Evolutionary conservation across 2,797 vertebrate species (phyloP), one percentile per base, ranked within the genome.

Genomic region (Gymnopithys bicolor): DNA sequence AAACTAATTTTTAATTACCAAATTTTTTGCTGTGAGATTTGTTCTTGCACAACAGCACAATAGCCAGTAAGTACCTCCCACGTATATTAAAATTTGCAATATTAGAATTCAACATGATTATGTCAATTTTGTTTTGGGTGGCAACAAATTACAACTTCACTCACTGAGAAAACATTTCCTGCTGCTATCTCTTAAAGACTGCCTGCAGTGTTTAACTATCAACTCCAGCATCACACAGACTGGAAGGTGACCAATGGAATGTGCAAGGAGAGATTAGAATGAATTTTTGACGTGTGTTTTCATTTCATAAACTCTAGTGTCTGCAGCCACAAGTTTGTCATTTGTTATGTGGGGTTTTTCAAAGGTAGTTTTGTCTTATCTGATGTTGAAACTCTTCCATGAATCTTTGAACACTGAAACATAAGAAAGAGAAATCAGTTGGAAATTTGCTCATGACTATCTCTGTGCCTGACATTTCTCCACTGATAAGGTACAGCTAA

Each of bases 291-390:
- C 1, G 1, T 91, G 51, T 80, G 52, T 94, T 97, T 97, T 97
- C 87, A 90, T 96, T 96, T 96, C 93, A 88, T 92, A 96, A 95
- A 95, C 56, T 77, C 32, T n/a, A 73, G 66, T 94, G 84, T 96
- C 43, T 28, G 87, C 89, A 94, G 96, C 92, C 78, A 13, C 75
- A 69, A 94, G 77, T 88, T 95, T 97, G 95, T 97, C 87, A 95
- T 97, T 97, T 97, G 75, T 94, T 95, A 78, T 35, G 64, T 88
- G 43, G 0, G 70, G 84, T 94, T 93, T 89, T 88, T 43, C 75
- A 94, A 96, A 77, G 41, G 71, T 69, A 78, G 33, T 96, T 97
- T 98, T 98, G 96, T 96, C 82, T 98, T 98, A 98, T 98, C 98
- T 97, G 97, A 98, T 98, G 90, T 75, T 96, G 95, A 98, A 97